Evolutionary conservation across 1,140 invertebrate genomes (phyloP), one percentile per base, ranked within the genome.

Genomic region (Asobara japonica): DNA sequence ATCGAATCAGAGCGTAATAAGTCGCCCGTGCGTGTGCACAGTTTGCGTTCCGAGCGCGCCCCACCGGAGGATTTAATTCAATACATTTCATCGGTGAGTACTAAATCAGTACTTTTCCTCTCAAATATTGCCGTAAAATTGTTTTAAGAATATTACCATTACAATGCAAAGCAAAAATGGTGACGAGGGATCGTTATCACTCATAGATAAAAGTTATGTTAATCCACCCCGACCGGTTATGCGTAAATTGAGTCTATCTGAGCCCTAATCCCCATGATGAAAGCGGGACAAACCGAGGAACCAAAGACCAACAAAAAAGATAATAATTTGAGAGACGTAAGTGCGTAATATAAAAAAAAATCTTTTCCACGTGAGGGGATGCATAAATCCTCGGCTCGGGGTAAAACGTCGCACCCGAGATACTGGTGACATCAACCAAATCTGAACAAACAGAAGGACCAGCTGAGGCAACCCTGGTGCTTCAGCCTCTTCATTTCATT

Each of bases 371-470:
- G 18, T 22, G 65, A 25, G 33, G 33, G 29, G 16, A 25, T 45
- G 2, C 2, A 62, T 71, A 64, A 71, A 65, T 65, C 0, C 60
- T 13, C 27, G 38, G 18, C 11, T 22, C 20, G 51, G 41, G 36
- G 29, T 45, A 60, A 72, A 71, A 71, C 65, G 13, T 13, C 16
- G 25, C 31, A 20, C 29, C 51, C 41, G 41, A 16, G 13, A 25
- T 71, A 36, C 61, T 51, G 64, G 41, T 72, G 78, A 82, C 79
- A 83, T 81, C 83, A 84, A 86, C 80, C 67, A 81, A 84, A 85
- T 83, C 81, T 79, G 82, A 84, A 80, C 79, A 86, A 84, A 84
- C 83, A 84, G 51, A 72, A 31, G 30, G n/a, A 60, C 56, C 65
- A 41, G 29, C 56, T 25, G 22, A 72, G 31, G 41, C 31, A 65